Conservation (phyloP, 1,140 invertebrate species). For the Microplitis demolitor region DNA sequence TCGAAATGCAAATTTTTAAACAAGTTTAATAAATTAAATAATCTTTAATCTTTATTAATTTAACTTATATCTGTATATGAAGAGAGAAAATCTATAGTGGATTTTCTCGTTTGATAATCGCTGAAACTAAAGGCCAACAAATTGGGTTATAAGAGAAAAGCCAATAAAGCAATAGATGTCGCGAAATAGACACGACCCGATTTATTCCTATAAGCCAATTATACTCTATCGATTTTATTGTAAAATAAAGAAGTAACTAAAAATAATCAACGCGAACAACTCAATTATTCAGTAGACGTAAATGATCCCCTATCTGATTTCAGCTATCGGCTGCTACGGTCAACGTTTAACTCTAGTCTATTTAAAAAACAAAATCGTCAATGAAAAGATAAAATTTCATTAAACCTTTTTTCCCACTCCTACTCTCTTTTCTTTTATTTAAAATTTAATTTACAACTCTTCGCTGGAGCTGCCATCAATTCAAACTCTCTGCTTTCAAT, state of each 20-base stretch:
- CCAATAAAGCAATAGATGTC: slow-evolving; percentile 17
- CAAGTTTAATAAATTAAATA: not conserved
- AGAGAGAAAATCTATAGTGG: not conserved
- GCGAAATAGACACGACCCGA: slow-evolving; percentile 32
- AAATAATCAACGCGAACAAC: slow-evolving; percentile 12
- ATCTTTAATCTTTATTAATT: not conserved
- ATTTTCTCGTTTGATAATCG: slow-evolving; percentile 15
- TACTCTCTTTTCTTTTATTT: too few relatives aligned
- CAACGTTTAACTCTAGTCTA: too few relatives aligned
- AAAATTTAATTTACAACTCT: not conserved
- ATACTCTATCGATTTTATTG: slow-evolving; percentile 17
- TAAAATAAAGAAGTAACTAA: slow-evolving; percentile 1
- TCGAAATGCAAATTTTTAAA: not conserved
- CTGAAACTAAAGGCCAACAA: slow-evolving; percentile 18
- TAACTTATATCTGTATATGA: not conserved
- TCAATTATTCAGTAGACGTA: slow-evolving; percentile 10
- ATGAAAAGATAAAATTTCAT: not conserved
- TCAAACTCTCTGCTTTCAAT: not conserved
- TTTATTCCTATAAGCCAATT: slow-evolving; percentile 19
- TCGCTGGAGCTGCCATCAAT: not conserved
- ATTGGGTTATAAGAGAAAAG: slow-evolving; percentile 30
- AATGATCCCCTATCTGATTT: slow-evolving; percentile 4
- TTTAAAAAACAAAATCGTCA: too few relatives aligned
- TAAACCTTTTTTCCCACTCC: not conserved
- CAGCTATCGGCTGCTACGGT: not conserved